Conservation (phyloP, 2,113 vertebrate species). For the Pedionomus torquatus region DNA sequence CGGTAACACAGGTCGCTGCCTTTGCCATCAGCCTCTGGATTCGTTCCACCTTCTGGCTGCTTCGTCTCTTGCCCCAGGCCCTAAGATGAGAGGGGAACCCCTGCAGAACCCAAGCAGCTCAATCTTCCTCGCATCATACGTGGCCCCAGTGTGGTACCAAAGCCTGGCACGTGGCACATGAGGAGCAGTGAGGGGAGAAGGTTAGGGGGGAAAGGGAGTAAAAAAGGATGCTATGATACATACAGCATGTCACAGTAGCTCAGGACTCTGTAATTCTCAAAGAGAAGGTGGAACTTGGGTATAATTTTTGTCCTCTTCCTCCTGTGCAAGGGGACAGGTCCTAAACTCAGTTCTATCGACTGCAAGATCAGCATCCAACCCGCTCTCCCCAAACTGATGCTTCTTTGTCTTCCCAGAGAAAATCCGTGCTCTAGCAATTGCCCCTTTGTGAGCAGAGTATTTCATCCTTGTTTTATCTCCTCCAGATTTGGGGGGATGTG, state of each 20-base stretch:
- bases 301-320: background rate
- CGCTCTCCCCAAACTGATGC: background rate
- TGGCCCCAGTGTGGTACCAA: background rate
- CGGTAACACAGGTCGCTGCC: background rate
- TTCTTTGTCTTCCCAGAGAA: background rate
- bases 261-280: background rate
- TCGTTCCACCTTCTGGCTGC: background rate
- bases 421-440: background rate
- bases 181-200: background rate
- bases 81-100: background rate
- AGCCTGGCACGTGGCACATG: accelerated
- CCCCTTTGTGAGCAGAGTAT: background rate
- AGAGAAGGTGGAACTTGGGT: background rate
- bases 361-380: background rate
- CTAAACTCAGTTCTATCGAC: background rate
- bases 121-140: accelerated
- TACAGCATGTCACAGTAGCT: accelerated
- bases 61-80: background rate
- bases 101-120: background rate
- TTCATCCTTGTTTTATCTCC: background rate
- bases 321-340: background rate
- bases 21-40: background rate
- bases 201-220: background rate
- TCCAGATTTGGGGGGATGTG: background rate
- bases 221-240: background rate